Conservation (phyloP, 2,888 invertebrate genomes). For the Aleiodes alternator region DNA sequence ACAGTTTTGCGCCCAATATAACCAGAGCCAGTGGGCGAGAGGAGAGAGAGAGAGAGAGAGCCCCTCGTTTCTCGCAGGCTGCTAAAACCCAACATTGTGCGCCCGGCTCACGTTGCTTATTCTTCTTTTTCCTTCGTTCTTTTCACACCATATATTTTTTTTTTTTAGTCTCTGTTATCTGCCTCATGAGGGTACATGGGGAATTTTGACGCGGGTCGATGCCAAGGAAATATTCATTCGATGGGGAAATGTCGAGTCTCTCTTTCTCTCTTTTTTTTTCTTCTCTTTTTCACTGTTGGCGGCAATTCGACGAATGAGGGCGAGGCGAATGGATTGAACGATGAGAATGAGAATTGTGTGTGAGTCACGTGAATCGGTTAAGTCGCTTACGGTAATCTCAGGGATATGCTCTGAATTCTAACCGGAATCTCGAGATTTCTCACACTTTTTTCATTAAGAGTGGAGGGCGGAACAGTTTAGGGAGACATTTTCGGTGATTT, state of each 20-base stretch:
- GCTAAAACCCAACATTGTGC: constrained; percentile 41
- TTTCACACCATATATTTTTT: not conserved
- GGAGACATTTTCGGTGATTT: no score
- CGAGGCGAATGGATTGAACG: constrained; percentile 40
- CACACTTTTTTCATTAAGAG: not conserved
- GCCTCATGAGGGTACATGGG: constrained; percentile 40
- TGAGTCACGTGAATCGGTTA: constrained; percentile 14
- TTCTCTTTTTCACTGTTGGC: constrained; percentile 14
- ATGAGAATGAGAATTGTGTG: constrained; percentile 40
- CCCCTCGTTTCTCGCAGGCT: constrained; percentile 1
- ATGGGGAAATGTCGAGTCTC: constrained; percentile 20
- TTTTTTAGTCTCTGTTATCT: not conserved
- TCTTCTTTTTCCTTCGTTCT: constrained; percentile 29
- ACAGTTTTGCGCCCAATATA: not conserved
- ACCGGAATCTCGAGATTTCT: constrained; percentile 37
- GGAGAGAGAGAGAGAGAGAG: not conserved
- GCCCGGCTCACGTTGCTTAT: constrained; percentile 44
- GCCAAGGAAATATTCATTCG: constrained; percentile 18
- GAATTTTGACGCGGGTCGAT: constrained; percentile 3
- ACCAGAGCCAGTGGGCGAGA: no score
- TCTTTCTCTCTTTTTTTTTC: not conserved
- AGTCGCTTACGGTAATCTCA: constrained; percentile 22
- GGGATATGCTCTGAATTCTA: constrained; percentile 7
- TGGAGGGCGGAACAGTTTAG: no score
- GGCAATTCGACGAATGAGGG: constrained; percentile 19